phyloP scores from a whole-genome alignment of 2,113 vertebrate species.

The Phaetusa simplex region DNA sequence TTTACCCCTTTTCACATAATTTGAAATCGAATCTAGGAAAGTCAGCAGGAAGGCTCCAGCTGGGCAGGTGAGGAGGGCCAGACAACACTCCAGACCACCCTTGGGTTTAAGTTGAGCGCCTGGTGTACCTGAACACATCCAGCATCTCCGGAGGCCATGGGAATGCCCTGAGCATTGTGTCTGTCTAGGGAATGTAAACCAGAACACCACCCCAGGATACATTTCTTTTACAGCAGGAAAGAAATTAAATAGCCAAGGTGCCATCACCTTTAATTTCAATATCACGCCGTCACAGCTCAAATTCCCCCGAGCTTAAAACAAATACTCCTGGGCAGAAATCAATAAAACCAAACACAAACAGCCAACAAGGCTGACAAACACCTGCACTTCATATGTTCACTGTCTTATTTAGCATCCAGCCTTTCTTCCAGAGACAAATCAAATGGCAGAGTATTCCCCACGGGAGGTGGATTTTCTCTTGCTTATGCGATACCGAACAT shows the following conservation, averaged over 20 bases:
- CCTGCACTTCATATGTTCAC: background rate
- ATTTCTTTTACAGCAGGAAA: background rate
- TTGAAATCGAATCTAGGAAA: background rate
- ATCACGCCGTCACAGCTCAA: background rate
- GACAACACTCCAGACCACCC: background rate
- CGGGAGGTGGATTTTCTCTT: background rate
- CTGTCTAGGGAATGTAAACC: background rate
- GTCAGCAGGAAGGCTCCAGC: background rate
- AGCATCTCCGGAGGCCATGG: background rate
- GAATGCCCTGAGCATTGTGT: background rate
- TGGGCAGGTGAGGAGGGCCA: background rate
- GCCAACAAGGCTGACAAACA: background rate
- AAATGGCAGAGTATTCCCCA: background rate
- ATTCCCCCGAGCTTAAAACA: background rate
- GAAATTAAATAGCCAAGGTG: background rate
- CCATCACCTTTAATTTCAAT: background rate
- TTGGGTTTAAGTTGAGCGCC: accelerated
- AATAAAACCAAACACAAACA: background rate
- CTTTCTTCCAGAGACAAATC: background rate
- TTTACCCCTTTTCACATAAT: background rate
- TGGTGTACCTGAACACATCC: background rate
- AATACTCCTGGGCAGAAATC: background rate
- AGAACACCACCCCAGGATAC: accelerated
- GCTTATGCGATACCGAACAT: accelerated
- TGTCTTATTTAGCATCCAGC: background rate